Evolutionary conservation across 23 tunicate species (phyloP).

Genomic region (Phallusia fumigata): DNA sequence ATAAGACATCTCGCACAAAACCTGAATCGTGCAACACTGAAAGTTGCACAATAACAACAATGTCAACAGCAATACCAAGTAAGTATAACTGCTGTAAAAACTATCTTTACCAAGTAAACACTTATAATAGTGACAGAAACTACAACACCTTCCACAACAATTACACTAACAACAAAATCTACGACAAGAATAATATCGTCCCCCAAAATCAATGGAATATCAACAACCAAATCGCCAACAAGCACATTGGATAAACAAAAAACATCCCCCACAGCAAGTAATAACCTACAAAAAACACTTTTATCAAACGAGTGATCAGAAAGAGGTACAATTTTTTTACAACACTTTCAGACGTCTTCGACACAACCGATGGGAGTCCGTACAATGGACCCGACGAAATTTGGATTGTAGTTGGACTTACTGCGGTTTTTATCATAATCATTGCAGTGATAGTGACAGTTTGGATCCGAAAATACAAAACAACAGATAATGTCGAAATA

Average conservation of each 20-base stretch:
- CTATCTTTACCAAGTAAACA: neutral
- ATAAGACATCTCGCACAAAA: neutral
- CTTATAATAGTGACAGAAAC: neutral
- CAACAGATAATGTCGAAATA: neutral
- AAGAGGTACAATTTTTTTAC: too few species aligned
- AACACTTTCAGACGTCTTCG: neutral
- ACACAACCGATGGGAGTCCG: too few species aligned
- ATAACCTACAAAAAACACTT: neutral
- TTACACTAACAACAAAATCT: slow-evolving; percentile 8
- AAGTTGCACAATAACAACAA: neutral
- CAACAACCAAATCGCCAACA: neutral
- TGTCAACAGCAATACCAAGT: neutral
- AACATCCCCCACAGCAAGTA: neutral
- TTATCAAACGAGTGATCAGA: too few species aligned
- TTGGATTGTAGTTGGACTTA: neutral
- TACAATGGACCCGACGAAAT: neutral
- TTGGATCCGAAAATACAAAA: neutral
- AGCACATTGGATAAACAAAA: neutral
- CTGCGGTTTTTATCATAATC: neutral
- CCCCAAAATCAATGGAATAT: neutral
- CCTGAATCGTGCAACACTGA: neutral
- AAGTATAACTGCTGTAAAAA: neutral
- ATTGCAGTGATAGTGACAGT: neutral
- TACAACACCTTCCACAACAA: slow-evolving; percentile 1
- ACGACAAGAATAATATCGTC: neutral